Evolutionary conservation across 2,888 invertebrate genomes (phyloP), one percentile per base, ranked within the genome.

Genomic region (Parnassius smintheus): DNA sequence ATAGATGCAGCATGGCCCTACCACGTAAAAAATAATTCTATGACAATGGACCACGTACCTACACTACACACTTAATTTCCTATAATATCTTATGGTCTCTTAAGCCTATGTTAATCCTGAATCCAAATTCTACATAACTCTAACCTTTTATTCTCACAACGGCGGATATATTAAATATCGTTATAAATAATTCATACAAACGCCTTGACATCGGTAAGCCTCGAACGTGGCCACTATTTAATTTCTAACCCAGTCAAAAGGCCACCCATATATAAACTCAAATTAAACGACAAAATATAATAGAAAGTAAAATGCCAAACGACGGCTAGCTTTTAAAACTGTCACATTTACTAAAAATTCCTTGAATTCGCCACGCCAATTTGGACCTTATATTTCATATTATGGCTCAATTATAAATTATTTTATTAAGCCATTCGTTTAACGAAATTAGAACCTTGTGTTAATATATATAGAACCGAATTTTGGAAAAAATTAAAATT

Each of bases 101-200:
- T 35, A 35, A 35, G 35, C 35, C 35, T 35, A 35, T 3, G 35
- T 35, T 7, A 25, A 25, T 4, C 35, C 35, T 7, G 35, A 7
- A 4, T 4, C 35, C 7, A 35, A 35, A 7, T 7, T 35, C 35
- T 35, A 7, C 35, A 35, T 35, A 35, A 35, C 35, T 35, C 35
- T 35, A 35, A 45, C 44, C 10, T 46, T 46, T 12, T 41, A 48
- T 56, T 56, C 57, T 42, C 57, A 57, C 50, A 57, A 55, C 42
- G 44, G 9, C 11, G 35, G 4, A 13, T 9, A 55, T 61, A 55
- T 59, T 54, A 46, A 54, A 61, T 22, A 13, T 44, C 57, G 64
- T 66, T 68, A 81, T 83, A 79, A 81, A 83, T 82, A 80, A 80
- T 80, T 82, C 80, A 82, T 77, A 70, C 59, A 48, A 59, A 65